Conservation (phyloP, 2,113 vertebrate species). For the Rhagologus leucostigma region DNA sequence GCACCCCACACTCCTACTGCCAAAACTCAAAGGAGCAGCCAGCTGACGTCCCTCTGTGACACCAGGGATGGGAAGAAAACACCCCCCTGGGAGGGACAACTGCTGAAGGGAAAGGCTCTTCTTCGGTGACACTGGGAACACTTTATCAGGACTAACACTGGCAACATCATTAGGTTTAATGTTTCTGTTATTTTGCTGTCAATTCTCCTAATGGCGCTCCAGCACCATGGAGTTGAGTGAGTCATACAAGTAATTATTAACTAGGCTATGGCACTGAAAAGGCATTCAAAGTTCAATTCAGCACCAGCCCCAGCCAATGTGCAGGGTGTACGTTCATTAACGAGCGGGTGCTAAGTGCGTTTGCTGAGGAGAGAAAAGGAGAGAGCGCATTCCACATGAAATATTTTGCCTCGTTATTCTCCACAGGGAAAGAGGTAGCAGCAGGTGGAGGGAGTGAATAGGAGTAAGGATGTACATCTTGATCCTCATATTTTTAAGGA, state of each 20-base stretch:
- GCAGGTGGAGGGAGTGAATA: background rate
- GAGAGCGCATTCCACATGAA: background rate
- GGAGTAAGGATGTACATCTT: background rate
- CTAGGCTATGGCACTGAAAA: constrained; percentile 35
- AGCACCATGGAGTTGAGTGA: constrained; percentile 55
- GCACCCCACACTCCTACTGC: background rate
- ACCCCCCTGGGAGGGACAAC: background rate
- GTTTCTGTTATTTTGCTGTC: constrained; percentile 59
- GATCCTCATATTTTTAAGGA: background rate
- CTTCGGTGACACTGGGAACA: background rate
- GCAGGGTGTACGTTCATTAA: background rate
- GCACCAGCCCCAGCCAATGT: background rate
- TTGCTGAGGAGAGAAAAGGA: background rate
- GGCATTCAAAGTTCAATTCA: background rate
- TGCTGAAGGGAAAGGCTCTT: background rate
- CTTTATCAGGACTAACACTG: background rate
- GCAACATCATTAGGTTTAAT: constrained; percentile 35
- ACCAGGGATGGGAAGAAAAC: background rate
- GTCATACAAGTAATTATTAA: constrained; percentile 58
- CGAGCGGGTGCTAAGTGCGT: background rate
- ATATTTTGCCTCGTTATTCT: background rate
- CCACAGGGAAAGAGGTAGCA: background rate
- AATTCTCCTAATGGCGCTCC: constrained; percentile 45
- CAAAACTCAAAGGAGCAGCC: background rate
- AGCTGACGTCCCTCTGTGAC: background rate